These are phyloP conservation scores for Syncerus caffer DNA, from an alignment of 2,797 vertebrate species.

Conservation along the genomic window DNA sequence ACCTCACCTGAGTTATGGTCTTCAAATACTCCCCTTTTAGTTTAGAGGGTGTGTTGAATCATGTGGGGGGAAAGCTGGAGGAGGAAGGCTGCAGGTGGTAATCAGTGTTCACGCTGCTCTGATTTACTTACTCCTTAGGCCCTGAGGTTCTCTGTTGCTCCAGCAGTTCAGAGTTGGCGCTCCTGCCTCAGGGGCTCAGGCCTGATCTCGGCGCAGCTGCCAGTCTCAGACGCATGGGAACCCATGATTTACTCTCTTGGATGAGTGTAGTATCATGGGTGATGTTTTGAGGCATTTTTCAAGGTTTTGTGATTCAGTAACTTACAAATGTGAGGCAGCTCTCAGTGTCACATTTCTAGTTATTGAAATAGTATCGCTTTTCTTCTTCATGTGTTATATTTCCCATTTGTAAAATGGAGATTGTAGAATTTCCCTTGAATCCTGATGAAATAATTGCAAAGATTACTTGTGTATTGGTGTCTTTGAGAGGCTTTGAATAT, in stretches of 20 bases:
- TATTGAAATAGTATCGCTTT: not conserved
- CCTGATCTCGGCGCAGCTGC: fast-evolving
- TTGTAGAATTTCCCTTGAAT: not conserved
- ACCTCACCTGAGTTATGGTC: not conserved
- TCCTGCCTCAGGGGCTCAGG: not conserved
- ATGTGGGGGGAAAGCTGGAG: not conserved
- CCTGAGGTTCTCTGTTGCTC: not conserved
- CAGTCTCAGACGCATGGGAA: not conserved
- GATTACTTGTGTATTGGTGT: not conserved
- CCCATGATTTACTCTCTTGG: not conserved
- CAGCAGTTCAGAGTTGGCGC: not conserved
- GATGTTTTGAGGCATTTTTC: not conserved
- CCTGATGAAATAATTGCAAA: not conserved
- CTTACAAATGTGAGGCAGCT: not conserved
- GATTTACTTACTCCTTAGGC: not conserved
- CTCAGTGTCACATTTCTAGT: not conserved
- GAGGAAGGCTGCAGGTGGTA: not conserved
- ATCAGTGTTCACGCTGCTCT: not conserved
- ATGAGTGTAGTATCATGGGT: not conserved
- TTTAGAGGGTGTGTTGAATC: not conserved
- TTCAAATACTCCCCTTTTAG: not conserved
- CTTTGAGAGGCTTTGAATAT: not conserved
- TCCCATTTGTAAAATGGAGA: not conserved
- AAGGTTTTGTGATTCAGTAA: not conserved
- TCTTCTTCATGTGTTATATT: not conserved